Evolutionary conservation across 2,888 invertebrate species (phyloP).

Genomic region (Cephus sareptanus): DNA sequence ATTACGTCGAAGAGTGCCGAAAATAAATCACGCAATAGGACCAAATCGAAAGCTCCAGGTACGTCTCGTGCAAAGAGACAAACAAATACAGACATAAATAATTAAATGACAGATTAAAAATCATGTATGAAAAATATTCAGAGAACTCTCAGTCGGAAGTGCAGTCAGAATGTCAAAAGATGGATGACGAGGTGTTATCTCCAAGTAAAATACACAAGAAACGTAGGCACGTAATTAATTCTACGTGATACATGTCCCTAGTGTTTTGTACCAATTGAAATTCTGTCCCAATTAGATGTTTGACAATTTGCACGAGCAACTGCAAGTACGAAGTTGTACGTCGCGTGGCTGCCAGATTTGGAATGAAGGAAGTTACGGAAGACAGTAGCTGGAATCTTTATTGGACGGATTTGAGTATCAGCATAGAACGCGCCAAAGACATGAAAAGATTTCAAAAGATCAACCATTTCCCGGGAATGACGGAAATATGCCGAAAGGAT

Average conservation of each 20-base stretch:
- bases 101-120: background rate
- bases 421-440: conserved; percentile 87
- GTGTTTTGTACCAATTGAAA: background rate
- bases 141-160: background rate
- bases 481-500: conserved; percentile 90
- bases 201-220: conserved; percentile 44
- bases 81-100: background rate
- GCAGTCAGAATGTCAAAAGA: conserved; percentile 11
- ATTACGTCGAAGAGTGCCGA: background rate
- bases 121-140: background rate
- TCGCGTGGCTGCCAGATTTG: conserved; percentile 76
- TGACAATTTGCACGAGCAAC: conserved; percentile 75
- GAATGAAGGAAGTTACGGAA: conserved; percentile 82
- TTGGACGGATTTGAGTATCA: conserved; percentile 91
- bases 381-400: conserved; percentile 89
- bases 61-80: background rate
- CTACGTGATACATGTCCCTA: background rate
- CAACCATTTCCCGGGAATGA: conserved; percentile 94
- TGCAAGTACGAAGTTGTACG: conserved; percentile 82
- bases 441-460: conserved; percentile 94
- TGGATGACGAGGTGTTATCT: conserved; percentile 24
- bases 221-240: conserved; percentile 37
- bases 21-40: background rate
- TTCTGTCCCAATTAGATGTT: conserved; percentile 34
- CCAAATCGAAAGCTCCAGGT: background rate